These are phyloP conservation scores for Megaleporinus macrocephalus DNA, from an alignment of 2,113 vertebrate species.

Conservation along the genomic window DNA sequence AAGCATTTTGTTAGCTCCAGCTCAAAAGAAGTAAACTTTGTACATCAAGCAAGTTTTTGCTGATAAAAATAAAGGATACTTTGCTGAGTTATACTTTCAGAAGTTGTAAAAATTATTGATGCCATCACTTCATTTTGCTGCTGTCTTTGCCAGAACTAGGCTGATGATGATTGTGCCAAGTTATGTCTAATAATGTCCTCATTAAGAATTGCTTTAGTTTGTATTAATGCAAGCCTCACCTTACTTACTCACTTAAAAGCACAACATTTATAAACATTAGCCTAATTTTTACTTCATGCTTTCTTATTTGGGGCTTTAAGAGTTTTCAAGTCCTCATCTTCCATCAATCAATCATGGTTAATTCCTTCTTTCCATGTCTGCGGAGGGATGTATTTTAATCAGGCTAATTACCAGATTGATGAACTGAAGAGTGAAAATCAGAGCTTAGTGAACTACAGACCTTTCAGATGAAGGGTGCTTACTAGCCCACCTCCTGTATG, in stretches of 20 bases:
- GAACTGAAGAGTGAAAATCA: neutral
- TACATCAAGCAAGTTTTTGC: no score
- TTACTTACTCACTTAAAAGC: neutral
- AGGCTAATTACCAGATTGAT: neutral
- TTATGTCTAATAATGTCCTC: neutral
- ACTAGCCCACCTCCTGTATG: neutral
- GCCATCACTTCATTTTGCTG: no score
- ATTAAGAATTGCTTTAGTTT: neutral
- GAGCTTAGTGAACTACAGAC: neutral
- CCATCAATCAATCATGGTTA: neutral
- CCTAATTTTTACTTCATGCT: neutral
- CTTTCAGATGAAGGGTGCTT: neutral
- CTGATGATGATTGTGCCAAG: neutral
- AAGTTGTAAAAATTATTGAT: neutral
- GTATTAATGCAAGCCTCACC: no score
- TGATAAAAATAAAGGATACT: no score
- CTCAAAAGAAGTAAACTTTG: no score
- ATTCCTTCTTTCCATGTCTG: neutral
- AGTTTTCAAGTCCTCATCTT: no score
- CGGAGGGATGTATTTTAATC: neutral
- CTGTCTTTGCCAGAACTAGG: neutral
- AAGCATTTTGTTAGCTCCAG: no score
- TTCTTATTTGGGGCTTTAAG: neutral
- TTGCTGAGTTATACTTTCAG: neutral
- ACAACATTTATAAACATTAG: no score